A percentile compares a stretch with the other conserved stretches of the same genome.
Conservation (phyloP, 1,140 invertebrate genomes). For the Drosophila kepulauana region DNA sequence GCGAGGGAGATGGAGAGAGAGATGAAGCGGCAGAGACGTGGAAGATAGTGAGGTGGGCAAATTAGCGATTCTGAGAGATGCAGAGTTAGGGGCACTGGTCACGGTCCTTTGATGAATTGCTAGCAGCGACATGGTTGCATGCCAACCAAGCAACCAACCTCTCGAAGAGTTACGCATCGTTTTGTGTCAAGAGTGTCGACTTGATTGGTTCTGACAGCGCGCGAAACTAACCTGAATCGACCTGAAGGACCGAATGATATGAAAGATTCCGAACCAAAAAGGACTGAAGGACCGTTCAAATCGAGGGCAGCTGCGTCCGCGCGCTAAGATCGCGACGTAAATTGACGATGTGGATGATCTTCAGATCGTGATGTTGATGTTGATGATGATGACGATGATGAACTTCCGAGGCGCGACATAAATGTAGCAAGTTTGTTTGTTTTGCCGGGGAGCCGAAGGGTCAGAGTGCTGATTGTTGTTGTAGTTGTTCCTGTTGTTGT, state of each 20-base stretch:
- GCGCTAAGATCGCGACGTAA: conserved; percentile 57
- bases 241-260: conserved; percentile 23
- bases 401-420: conserved; percentile 68
- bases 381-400: conserved; percentile 61
- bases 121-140: background rate
- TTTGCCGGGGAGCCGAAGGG: conserved; percentile 67
- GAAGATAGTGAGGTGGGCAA: conserved; percentile 47
- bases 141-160: conserved; percentile 37
- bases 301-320: conserved; percentile 57
- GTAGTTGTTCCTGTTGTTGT: conserved; percentile 18
- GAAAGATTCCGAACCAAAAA: conserved; percentile 29
- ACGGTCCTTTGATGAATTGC: conserved; percentile 73
- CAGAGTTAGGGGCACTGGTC: conserved; percentile 49
- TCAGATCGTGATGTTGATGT: conserved; percentile 37
- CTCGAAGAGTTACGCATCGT: conserved; percentile 82
- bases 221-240: conserved; percentile 64
- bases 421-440: conserved; percentile 78
- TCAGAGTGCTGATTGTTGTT: conserved; percentile 43
- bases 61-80: conserved; percentile 49
- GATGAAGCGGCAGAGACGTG: too few species aligned
- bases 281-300: conserved; percentile 26
- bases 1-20: background rate
- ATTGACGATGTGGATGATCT: conserved; percentile 50
- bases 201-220: conserved; percentile 82
- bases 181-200: conserved; percentile 81